Evolutionary conservation across 2,797 vertebrate species (phyloP), one percentile per base, ranked within the genome.

Genomic region (Tympanoctomys barrerae): DNA sequence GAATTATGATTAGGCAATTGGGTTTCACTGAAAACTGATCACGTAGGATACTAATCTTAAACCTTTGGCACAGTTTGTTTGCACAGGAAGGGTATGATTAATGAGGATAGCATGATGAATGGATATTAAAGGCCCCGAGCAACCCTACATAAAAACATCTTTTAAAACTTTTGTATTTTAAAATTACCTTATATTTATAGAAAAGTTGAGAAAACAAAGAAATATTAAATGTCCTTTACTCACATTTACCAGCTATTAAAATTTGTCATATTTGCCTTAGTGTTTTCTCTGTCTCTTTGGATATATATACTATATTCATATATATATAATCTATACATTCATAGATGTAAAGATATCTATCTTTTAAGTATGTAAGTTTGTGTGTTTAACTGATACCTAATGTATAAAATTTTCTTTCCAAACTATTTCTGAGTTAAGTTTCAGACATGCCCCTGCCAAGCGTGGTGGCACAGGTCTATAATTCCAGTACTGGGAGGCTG

Each of bases 111-210:
- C n/a, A 42, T 85, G 39, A 62, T n/a, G 14, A 10, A 79, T 62
- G 24, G 77, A 57, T 91, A 83, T 75, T n/a, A 86, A 96, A 95
- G 42, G 21, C 22, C 14, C 5, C 64, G 88, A 92, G 52, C 57
- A 92, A 59, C 82, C 18, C 18, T 78, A 9, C 42, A 68, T 11
- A 42, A 46, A 83, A 24, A 42, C 33, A 24, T 21, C 89, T 71
- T 80, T 78, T 77, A 49, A 89, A 75, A 78, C 3, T 8, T 79
- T 66, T 64, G 26, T 42, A 49, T 61, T 94, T 90, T 70, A 83
- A 64, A 84, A 68, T 87, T 62, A 78, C 78, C 89, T 93, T 73
- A 91, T 90, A 83, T 68, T 92, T 87, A 57, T 3, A 70, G 82
- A 92, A 90, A 91, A n/a, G 22, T 5, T 12, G 79, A 28, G 46